Base-by-base conservation (phyloP, 2,113 vertebrate genomes). In the Eidolon helvum region DNA sequence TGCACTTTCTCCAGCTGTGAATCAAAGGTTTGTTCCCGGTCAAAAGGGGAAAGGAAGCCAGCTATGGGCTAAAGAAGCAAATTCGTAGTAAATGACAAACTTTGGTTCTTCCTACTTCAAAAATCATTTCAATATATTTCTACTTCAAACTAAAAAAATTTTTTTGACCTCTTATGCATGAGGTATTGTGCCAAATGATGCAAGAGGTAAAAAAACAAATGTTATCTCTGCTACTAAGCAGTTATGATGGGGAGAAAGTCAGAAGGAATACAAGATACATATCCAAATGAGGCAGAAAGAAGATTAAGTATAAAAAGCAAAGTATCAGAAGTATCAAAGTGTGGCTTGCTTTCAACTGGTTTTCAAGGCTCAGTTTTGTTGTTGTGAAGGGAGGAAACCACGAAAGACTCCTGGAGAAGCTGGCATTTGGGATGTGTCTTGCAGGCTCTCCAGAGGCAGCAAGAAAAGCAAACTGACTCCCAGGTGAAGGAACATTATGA, bases 1-100 rank as follows among this genome's bases (percentile, higher is more conserved):
- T 99, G 99, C 92, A 99, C 99, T 96, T 98, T 99, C 97, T 99
- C 99, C 1, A 99, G 99, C 98, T 99, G 99, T 91, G 97, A 96
- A 94, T 98, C 99, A 95, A 99, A 97, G 98, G 99, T 98, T 98
- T 99, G 99, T 99, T 99, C 99, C 98, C 99, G 98, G 97, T 99
- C 99, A 0, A 83, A 97, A 61, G 98, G 99, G 72, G 99, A 98
- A 97, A 99, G 97, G 16, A 98, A 99, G 98, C 99, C 99, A 97
- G 99, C 99, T 74, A 99, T 98, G 85, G 99, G 99, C 99, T 99
- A 98, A 91, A 97, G 96, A 94, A 96, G 97, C 82, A 98, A 87
- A 97, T 89, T 3, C 18, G 57, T 43, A 90, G 72, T 97, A 94
- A 97, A 97, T 96, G 66, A 88, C 72, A 92, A 40, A 94, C 61